These are phyloP conservation scores for Aphaenogaster floridana DNA, from an alignment of 1,140 invertebrate species.

Conservation along the genomic window DNA sequence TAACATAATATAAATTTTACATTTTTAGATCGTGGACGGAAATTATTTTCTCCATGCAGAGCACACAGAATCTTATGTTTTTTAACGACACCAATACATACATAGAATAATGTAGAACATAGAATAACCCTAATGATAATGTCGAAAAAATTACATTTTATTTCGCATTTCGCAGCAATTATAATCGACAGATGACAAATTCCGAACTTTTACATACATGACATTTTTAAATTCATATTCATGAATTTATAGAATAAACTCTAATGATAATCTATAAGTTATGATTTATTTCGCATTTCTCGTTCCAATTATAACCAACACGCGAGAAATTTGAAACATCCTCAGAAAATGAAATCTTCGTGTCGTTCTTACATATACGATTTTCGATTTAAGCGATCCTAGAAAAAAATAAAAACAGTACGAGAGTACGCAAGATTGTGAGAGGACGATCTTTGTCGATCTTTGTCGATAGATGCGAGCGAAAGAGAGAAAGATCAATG, in stretches of 20 bases:
- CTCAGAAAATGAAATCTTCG: background rate
- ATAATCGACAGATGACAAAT: background rate
- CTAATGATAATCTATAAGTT: background rate
- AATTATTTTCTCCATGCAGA: background rate
- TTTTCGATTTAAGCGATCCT: background rate
- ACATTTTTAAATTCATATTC: background rate
- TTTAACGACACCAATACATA: background rate
- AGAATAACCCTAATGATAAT: background rate
- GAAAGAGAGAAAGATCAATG: slow-evolving; percentile 78
- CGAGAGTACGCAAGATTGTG: background rate
- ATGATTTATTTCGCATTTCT: background rate
- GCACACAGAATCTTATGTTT: background rate
- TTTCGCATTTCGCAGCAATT: background rate
- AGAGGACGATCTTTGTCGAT: slow-evolving; percentile 14
- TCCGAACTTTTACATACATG: background rate
- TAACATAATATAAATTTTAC: slow-evolving; percentile 10
- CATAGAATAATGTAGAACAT: background rate
- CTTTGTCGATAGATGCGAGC: slow-evolving; percentile 52
- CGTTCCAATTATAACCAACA: background rate
- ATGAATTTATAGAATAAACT: background rate
- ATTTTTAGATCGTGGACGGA: background rate
- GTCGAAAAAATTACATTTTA: background rate
- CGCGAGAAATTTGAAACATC: background rate
- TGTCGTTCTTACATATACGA: background rate
- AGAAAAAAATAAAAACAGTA: background rate